phyloP scores from a whole-genome alignment of 2,888 invertebrate genomes.

The Dichetophora obliterata region DNA sequence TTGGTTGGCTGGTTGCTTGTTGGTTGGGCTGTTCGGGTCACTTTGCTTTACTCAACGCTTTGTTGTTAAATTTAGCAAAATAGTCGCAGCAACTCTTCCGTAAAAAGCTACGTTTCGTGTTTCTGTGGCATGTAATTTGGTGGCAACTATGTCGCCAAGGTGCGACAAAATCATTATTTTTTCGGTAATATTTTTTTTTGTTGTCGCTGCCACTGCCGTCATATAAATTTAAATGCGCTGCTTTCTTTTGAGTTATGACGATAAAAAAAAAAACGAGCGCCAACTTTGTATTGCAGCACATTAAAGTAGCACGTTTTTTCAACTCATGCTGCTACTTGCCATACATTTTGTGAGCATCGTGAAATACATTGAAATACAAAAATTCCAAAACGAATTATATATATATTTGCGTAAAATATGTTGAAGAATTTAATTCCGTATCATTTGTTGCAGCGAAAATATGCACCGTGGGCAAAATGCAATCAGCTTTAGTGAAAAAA shows the following conservation, averaged over 20 bases:
- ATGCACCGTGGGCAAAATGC: too few species aligned
- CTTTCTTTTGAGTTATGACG: background rate
- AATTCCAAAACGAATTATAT: background rate
- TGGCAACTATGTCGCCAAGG: conserved; percentile 64
- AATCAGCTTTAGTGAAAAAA: background rate
- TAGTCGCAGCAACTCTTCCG: conserved; percentile 1
- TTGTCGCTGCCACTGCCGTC: background rate
- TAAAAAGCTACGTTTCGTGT: conserved; percentile 29
- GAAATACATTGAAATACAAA: background rate
- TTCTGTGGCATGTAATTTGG: conserved; percentile 52
- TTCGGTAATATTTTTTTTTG: conserved; percentile 6
- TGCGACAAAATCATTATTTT: conserved; percentile 58
- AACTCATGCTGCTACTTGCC: background rate
- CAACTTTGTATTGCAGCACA: background rate
- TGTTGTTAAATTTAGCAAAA: conserved; percentile 30
- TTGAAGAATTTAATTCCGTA: conserved; percentile 8
- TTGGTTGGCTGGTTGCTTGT: background rate
- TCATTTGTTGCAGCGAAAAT: background rate
- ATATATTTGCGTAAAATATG: conserved; percentile 7
- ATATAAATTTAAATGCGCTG: background rate
- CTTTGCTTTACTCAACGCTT: background rate
- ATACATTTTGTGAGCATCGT: background rate
- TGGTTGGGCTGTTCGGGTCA: background rate
- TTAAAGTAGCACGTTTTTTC: background rate
- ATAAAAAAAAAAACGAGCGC: background rate